Evolutionary conservation across 2,113 vertebrate genomes (phyloP).

Genomic region (Siphamia tubifer): DNA sequence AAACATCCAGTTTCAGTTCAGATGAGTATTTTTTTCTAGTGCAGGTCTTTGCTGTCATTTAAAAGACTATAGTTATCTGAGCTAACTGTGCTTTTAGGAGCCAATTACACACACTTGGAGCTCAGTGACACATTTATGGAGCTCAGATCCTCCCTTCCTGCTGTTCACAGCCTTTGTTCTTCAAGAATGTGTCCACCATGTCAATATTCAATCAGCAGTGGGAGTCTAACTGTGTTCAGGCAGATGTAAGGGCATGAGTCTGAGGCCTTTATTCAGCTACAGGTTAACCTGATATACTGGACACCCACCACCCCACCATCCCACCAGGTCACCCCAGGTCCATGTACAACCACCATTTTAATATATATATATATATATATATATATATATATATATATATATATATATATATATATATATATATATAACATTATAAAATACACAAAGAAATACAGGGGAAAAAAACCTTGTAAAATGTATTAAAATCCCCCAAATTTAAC

Average conservation of each 20-base stretch:
- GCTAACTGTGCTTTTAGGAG: conserved; percentile 18
- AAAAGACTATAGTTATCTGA: conserved; percentile 11
- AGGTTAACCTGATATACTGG: too few species aligned
- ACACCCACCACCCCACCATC: too few species aligned
- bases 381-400: too few species aligned
- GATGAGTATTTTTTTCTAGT: too few species aligned
- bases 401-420: too few species aligned
- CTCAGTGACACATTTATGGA: conserved; percentile 59
- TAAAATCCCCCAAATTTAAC: too few species aligned
- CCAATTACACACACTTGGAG: conserved; percentile 46
- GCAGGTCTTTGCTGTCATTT: too few species aligned
- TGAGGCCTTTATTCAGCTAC: background rate
- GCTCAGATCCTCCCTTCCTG: conserved; percentile 15
- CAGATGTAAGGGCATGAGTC: conserved; percentile 79
- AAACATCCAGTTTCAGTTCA: too few species aligned
- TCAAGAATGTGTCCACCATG: conserved; percentile 51
- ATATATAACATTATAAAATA: too few species aligned
- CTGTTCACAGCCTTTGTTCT: conserved; percentile 30
- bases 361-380: background rate
- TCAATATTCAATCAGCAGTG: conserved; percentile 82
- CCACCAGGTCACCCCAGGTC: background rate
- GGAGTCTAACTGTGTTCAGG: conserved; percentile 70
- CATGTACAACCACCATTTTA: background rate
- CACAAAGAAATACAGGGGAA: too few species aligned
- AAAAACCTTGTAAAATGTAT: too few species aligned